Evolutionary conservation across 2,888 invertebrate genomes (phyloP).

Genomic region (Scotopteryx bipunctaria): DNA sequence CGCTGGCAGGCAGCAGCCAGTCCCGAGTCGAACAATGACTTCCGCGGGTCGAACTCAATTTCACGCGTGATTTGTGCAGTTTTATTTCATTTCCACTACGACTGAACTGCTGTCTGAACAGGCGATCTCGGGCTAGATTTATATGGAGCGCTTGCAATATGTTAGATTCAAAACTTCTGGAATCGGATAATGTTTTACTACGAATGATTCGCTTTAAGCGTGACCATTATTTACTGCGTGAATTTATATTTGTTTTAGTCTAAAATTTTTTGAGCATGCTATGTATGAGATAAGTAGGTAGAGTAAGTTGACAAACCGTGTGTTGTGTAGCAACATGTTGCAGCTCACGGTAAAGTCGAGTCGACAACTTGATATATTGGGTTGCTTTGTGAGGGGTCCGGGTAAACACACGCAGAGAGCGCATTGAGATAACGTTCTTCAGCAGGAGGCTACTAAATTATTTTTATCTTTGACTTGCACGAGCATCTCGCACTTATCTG

Average conservation of each 20-base stretch:
- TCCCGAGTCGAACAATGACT: constrained; percentile 66
- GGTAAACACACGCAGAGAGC: constrained; percentile 64
- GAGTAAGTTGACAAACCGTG: constrained; percentile 67
- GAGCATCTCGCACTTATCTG: constrained; percentile 52
- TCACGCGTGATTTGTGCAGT: constrained; percentile 80
- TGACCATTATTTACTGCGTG: constrained; percentile 27
- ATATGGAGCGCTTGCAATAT: constrained; percentile 34
- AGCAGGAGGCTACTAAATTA: constrained; percentile 65
- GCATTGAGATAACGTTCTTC: constrained; percentile 60
- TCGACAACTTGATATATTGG: constrained; percentile 77
- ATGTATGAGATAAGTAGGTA: constrained; percentile 51
- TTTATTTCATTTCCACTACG: constrained; percentile 73
- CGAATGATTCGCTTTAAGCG: constrained; percentile 24
- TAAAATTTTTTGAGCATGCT: constrained; percentile 40
- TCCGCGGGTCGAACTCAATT: constrained; percentile 75
- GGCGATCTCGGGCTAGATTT: constrained; percentile 41
- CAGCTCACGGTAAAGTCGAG: constrained; percentile 60
- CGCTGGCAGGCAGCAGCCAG: constrained; percentile 50
- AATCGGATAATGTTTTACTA: constrained; percentile 23
- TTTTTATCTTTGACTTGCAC: constrained; percentile 67
- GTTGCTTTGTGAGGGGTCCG: constrained; percentile 67
- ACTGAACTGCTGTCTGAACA: constrained; percentile 53
- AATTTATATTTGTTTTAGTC: constrained; percentile 36
- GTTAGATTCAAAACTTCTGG: constrained; percentile 30
- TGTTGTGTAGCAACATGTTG: constrained; percentile 63